Conservation (phyloP, 2,888 invertebrate genomes). For the Gasteruption jaculator region DNA sequence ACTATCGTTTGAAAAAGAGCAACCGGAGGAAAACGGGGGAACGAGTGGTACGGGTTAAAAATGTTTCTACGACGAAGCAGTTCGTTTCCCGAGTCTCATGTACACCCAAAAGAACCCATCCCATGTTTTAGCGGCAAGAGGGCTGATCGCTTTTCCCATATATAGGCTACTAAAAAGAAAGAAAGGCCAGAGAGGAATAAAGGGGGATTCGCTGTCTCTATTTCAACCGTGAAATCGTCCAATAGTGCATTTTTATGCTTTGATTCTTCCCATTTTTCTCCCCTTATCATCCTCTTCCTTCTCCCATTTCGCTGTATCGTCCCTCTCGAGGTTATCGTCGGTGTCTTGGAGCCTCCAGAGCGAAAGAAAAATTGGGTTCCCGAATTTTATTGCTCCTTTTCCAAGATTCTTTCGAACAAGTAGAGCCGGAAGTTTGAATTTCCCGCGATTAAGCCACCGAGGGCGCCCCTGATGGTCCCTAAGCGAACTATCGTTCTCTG, state of each 20-base stretch:
- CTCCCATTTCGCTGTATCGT: conserved; percentile 9
- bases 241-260: conserved; percentile 36
- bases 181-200: background rate
- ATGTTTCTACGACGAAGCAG: conserved; percentile 31
- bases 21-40: no score
- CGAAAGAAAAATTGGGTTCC: no score
- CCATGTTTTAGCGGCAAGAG: no score
- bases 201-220: conserved; percentile 27
- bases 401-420: no score
- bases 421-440: no score
- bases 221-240: conserved; percentile 34
- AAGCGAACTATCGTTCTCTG: no score
- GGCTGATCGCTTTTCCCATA: conserved; percentile 2
- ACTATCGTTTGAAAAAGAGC: conserved; percentile 35
- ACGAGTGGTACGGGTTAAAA: conserved; percentile 31
- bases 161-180: background rate
- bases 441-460: no score
- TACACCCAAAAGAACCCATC: no score
- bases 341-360: no score
- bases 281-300: conserved; percentile 24
- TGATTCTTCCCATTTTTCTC: conserved; percentile 28
- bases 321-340: no score
- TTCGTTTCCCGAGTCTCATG: conserved; percentile 30
- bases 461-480: no score
- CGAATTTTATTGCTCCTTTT: no score